phyloP scores from a whole-genome alignment of 1,140 invertebrate species.

The Holotrichia oblita region DNA sequence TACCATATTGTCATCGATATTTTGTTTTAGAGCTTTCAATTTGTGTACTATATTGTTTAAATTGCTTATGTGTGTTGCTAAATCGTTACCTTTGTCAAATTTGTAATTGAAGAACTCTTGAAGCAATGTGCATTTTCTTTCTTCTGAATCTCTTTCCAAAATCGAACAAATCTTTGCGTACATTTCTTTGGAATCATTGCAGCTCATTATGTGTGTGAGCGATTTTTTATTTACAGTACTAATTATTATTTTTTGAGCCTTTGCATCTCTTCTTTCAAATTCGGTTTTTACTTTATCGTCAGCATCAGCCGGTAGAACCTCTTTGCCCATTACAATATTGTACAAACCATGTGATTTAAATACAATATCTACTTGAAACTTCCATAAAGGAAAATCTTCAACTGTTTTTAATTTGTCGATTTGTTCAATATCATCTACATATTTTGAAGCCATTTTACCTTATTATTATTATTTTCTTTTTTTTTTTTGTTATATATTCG shows the following conservation, averaged over 20 bases:
- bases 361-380: slow-evolving; percentile 43
- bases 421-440: neutral
- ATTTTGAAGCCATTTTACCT: too few relatives aligned
- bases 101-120: slow-evolving; percentile 54
- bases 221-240: slow-evolving; percentile 49
- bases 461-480: too few relatives aligned
- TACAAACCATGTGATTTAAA: slow-evolving; percentile 41
- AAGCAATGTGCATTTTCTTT: slow-evolving; percentile 50
- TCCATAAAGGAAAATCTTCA: slow-evolving; percentile 41
- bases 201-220: slow-evolving; percentile 51
- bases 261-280: slow-evolving; percentile 45
- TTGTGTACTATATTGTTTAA: slow-evolving; percentile 53
- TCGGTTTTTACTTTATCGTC: slow-evolving; percentile 42
- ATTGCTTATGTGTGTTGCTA: slow-evolving; percentile 52
- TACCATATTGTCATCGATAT: slow-evolving; percentile 52
- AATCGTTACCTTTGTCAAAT: slow-evolving; percentile 46
- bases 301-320: neutral
- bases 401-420: slow-evolving; percentile 4
- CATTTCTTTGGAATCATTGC: slow-evolving; percentile 54
- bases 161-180: slow-evolving; percentile 55
- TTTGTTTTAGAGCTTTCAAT: slow-evolving; percentile 52
- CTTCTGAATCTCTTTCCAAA: slow-evolving; percentile 55
- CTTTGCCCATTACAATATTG: slow-evolving; percentile 38
- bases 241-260: slow-evolving; percentile 49
- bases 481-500: too few relatives aligned